Conservation (phyloP, 2,888 invertebrate genomes). For the Lepidonotus clava region DNA sequence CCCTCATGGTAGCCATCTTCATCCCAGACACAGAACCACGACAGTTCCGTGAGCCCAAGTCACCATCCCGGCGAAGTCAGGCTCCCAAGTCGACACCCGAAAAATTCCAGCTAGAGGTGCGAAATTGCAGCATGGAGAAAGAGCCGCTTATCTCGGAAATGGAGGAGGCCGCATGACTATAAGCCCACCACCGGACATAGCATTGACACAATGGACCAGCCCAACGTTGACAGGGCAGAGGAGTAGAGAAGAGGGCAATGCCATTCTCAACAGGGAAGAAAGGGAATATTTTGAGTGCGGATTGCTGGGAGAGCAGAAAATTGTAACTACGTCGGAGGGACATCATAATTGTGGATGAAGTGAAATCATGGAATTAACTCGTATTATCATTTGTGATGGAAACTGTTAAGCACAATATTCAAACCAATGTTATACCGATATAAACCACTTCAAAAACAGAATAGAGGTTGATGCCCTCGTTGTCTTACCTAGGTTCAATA, state of each 20-base stretch:
- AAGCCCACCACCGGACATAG: conserved; percentile 29
- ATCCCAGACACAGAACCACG: conserved; percentile 70
- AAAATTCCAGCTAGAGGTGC: conserved; percentile 48
- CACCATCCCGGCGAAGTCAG: conserved; percentile 58
- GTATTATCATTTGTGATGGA: too few relatives aligned
- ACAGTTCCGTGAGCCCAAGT: conserved; percentile 21
- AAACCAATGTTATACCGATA: too few relatives aligned
- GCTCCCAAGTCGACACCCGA: background rate
- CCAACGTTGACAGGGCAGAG: too few relatives aligned
- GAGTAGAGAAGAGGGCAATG: too few relatives aligned
- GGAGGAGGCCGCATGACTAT: conserved; percentile 57
- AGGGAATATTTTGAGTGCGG: too few relatives aligned
- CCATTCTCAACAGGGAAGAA: too few relatives aligned
- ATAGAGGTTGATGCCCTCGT: too few relatives aligned
- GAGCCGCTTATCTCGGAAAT: conserved; percentile 60
- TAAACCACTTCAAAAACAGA: too few relatives aligned
- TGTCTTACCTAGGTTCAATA: too few relatives aligned
- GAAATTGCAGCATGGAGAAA: conserved; percentile 55
- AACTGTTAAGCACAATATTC: too few relatives aligned
- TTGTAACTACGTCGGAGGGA: background rate
- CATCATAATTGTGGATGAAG: too few relatives aligned
- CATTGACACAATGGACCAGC: conserved; percentile 49
- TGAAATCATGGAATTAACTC: too few relatives aligned
- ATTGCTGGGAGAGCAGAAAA: background rate
- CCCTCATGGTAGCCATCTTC: conserved; percentile 88